Conservation (phyloP, 2,797 vertebrate genomes). For the Emydoidea blandingii region DNA sequence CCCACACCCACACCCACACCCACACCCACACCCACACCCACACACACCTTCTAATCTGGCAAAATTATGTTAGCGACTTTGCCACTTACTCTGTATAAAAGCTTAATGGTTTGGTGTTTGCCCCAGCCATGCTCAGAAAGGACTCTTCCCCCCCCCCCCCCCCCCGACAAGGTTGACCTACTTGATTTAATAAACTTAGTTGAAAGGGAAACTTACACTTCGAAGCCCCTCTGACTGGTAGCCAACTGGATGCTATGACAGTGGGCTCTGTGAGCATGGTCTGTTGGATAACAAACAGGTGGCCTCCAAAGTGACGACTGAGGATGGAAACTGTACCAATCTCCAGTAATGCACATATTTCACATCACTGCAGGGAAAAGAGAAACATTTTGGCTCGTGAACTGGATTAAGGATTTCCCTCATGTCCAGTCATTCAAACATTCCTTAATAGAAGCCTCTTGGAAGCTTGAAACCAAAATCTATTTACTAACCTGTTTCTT, state of each 20-base stretch:
- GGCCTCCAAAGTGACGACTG: neutral
- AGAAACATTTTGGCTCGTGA: neutral
- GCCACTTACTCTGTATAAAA: neutral
- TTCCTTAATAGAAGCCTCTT: neutral
- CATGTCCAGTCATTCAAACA: neutral
- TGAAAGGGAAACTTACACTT: neutral
- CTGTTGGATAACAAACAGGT: neutral
- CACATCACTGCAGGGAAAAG: neutral
- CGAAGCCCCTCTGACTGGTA: neutral
- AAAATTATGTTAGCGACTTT: neutral
- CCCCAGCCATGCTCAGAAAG: neutral
- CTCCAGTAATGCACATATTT: too few species aligned
- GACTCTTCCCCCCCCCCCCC: fast-evolving
- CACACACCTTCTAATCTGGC: neutral
- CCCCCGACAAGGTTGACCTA: neutral
- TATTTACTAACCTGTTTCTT: neutral
- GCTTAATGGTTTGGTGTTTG: neutral
- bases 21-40: too few species aligned
- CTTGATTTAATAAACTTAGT: neutral
- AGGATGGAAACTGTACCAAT: neutral
- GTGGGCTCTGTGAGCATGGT: neutral
- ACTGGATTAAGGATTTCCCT: neutral
- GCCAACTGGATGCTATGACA: neutral
- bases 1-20: too few species aligned
- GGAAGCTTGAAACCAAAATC: neutral